Evolutionary conservation across 2,888 invertebrate genomes (phyloP).

Genomic region (Ophion ellenae): DNA sequence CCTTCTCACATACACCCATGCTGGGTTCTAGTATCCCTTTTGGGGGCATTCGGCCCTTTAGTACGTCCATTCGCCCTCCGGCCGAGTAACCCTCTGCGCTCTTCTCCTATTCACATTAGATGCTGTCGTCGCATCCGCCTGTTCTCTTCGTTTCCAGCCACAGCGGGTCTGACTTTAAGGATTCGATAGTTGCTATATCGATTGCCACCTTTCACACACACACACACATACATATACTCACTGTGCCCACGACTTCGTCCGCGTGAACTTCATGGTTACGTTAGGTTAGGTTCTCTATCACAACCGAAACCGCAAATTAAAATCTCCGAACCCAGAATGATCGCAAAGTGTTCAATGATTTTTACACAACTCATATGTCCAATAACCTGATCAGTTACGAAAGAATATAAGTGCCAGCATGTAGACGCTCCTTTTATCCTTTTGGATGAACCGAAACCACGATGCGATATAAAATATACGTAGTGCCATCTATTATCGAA

Average conservation of each 20-base stretch:
- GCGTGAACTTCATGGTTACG: too few species aligned
- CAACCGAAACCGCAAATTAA: too few species aligned
- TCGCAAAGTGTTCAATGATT: too few species aligned
- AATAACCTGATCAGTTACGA: too few species aligned
- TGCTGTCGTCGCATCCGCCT: conserved; percentile 65
- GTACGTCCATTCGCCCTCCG: conserved; percentile 57
- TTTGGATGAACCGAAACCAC: conserved; percentile 64
- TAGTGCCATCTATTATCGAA: not conserved
- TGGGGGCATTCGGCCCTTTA: conserved; percentile 69
- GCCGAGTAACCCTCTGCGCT: conserved; percentile 61
- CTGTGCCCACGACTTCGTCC: too few species aligned
- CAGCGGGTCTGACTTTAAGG: conserved; percentile 75
- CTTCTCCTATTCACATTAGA: conserved; percentile 61
- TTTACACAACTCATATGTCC: too few species aligned
- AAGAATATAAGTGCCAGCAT: too few species aligned
- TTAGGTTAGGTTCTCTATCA: too few species aligned
- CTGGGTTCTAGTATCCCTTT: conserved; percentile 50
- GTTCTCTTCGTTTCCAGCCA: conserved; percentile 74
- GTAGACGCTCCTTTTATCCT: conserved; percentile 67
- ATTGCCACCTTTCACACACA: conserved; percentile 71
- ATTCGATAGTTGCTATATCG: conserved; percentile 82
- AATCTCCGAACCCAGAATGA: too few species aligned
- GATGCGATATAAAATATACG: not conserved
- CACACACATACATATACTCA: not conserved
- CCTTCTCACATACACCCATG: conserved; percentile 14